Conservation (phyloP, 2,113 vertebrate genomes). For the Athene cunicularia region DNA sequence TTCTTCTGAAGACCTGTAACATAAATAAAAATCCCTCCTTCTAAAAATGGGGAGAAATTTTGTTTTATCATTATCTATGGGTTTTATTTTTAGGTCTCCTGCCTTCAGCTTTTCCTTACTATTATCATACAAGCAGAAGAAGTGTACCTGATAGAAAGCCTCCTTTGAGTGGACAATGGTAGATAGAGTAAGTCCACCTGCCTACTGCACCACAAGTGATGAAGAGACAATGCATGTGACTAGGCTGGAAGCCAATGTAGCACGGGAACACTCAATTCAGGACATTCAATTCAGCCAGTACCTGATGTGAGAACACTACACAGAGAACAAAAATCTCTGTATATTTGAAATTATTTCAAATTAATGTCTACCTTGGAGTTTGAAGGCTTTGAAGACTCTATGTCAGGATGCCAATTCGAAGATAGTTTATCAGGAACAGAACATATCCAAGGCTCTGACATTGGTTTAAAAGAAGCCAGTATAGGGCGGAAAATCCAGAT, state of each 20-base stretch:
- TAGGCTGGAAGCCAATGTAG: neutral
- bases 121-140: neutral
- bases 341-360: neutral
- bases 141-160: neutral
- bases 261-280: neutral
- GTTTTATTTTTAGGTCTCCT: slow-evolving; percentile 39
- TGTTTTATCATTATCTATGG: neutral
- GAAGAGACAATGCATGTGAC: neutral
- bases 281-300: neutral
- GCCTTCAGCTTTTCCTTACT: neutral
- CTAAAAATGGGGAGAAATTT: neutral
- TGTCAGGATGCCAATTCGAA: neutral
- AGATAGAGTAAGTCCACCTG: neutral
- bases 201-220: no score
- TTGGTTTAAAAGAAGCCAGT: neutral
- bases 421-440: neutral
- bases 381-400: neutral
- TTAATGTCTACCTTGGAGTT: neutral
- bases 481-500: neutral
- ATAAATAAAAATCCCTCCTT: slow-evolving; percentile 39
- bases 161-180: neutral
- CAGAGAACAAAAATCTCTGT: neutral
- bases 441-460: neutral
- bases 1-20: slow-evolving; percentile 40
- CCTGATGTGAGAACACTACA: neutral